Percentiles rank a stretch among this genome's conserved stretches.
These are phyloP conservation scores for Tanytarsus gracilentus DNA, from an alignment of 2,888 invertebrate genomes.

Conservation along the genomic window DNA sequence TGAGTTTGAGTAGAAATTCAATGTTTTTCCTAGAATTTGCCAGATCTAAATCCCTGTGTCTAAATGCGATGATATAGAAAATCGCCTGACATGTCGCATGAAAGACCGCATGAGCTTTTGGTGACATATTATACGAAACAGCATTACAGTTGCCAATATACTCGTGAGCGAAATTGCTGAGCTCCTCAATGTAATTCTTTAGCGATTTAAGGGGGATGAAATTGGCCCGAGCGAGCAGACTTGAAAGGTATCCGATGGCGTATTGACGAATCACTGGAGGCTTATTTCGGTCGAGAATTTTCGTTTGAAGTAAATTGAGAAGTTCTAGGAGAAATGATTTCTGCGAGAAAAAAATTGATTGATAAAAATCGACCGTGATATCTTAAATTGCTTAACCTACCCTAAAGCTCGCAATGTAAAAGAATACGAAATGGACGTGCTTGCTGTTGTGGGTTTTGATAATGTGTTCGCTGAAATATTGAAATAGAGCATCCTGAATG, in stretches of 20 bases:
- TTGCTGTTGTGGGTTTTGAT: conserved; percentile 74
- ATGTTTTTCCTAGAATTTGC: conserved; percentile 53
- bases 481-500: conserved; percentile 49
- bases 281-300: conserved; percentile 57
- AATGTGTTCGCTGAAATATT: conserved; percentile 69
- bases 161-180: conserved; percentile 74
- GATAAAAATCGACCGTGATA: background rate
- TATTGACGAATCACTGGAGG: conserved; percentile 57
- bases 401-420: conserved; percentile 63
- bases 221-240: conserved; percentile 60
- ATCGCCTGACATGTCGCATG: conserved; percentile 86
- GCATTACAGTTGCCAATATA: conserved; percentile 53
- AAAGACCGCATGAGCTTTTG: conserved; percentile 75
- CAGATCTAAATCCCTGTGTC: conserved; percentile 69
- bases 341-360: conserved; percentile 22
- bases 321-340: conserved; percentile 52
- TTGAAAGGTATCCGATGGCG: conserved; percentile 64
- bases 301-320: conserved; percentile 62
- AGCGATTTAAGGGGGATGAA: conserved; percentile 55
- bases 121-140: conserved; percentile 43
- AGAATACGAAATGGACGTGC: conserved; percentile 69
- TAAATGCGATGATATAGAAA: conserved; percentile 86
- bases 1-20: conserved; percentile 68
- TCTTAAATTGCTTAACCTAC: conserved; percentile 31
- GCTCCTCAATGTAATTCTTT: conserved; percentile 55